These are phyloP conservation scores for Drosophila navojoa DNA, from an alignment of 1,140 invertebrate species.

Conservation along the genomic window DNA sequence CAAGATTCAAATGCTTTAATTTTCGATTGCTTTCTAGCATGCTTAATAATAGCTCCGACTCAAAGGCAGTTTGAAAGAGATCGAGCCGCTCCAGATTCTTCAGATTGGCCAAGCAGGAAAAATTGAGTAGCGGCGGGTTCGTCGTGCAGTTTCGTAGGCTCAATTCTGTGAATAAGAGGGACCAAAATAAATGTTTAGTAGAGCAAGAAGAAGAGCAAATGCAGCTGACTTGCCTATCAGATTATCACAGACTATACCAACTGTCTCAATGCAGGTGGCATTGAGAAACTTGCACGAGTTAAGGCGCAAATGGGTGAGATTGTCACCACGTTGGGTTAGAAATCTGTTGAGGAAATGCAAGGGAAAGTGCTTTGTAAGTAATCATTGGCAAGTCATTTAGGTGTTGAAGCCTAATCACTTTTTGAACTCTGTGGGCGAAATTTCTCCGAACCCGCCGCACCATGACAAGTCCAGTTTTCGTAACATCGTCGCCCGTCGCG, in stretches of 20 bases:
- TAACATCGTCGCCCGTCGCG: slow-evolving; percentile 87
- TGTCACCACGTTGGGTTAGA: slow-evolving; percentile 87
- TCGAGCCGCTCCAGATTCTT: slow-evolving; percentile 89
- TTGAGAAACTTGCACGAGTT: slow-evolving; percentile 91
- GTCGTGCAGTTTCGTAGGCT: slow-evolving; percentile 86
- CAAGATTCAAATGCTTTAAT: slow-evolving; percentile 90
- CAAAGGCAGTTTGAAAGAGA: slow-evolving; percentile 90
- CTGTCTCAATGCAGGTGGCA: slow-evolving; percentile 86
- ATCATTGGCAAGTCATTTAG: neutral
- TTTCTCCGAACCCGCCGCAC: slow-evolving; percentile 90
- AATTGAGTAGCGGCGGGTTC: slow-evolving; percentile 86
- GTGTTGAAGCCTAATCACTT: slow-evolving; percentile 56
- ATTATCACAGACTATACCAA: slow-evolving; percentile 87
- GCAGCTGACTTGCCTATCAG: slow-evolving; percentile 86
- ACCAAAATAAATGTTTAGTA: neutral
- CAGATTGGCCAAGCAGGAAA: slow-evolving; percentile 86
- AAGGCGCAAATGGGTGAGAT: slow-evolving; percentile 89
- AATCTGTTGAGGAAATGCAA: slow-evolving; percentile 85
- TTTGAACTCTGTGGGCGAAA: slow-evolving; percentile 80
- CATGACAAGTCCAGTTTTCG: slow-evolving; percentile 93
- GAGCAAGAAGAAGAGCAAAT: neutral
- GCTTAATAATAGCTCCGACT: slow-evolving; percentile 86
- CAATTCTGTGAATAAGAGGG: slow-evolving; percentile 85
- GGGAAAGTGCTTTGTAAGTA: neutral
- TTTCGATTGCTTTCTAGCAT: slow-evolving; percentile 88